phyloP scores from a whole-genome alignment of 2,888 invertebrate species.

The Lordiphosa andalusiaca region DNA sequence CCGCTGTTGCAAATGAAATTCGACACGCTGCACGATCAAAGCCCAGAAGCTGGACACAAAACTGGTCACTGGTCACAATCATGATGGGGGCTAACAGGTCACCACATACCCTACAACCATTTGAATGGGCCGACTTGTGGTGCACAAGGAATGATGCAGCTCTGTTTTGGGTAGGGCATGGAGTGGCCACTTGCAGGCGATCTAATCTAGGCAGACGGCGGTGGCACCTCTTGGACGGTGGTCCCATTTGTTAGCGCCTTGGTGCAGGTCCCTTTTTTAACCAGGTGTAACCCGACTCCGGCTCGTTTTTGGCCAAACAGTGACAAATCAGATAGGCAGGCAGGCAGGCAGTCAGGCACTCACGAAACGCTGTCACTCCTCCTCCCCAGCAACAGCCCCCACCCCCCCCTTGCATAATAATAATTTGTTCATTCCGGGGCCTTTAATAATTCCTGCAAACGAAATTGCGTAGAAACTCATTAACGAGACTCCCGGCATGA shows the following conservation, averaged over 20 bases:
- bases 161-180: not conserved
- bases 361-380: slow-evolving; percentile 55
- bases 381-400: not conserved
- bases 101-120: not conserved
- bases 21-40: slow-evolving; percentile 52
- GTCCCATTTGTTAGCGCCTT: slow-evolving; percentile 62
- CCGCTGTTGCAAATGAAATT: slow-evolving; percentile 43
- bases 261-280: slow-evolving; percentile 1
- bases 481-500: slow-evolving; percentile 33
- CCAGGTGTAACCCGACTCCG: slow-evolving; percentile 63
- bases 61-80: slow-evolving; percentile 4
- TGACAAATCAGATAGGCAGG: slow-evolving; percentile 70
- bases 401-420: slow-evolving; percentile 31
- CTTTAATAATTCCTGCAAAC: slow-evolving; percentile 62
- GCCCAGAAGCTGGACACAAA: slow-evolving; percentile 23
- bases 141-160: not conserved
- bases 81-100: slow-evolving; percentile 1
- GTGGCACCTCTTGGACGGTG: slow-evolving; percentile 47
- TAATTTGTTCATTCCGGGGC: slow-evolving; percentile 36
- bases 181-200: slow-evolving; percentile 19
- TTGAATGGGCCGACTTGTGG: not conserved
- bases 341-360: slow-evolving; percentile 61
- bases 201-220: slow-evolving; percentile 59
- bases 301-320: slow-evolving; percentile 26
- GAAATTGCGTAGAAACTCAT: slow-evolving; percentile 72